Conservation (phyloP, 2,888 invertebrate genomes). For the Quadriops clusia region DNA sequence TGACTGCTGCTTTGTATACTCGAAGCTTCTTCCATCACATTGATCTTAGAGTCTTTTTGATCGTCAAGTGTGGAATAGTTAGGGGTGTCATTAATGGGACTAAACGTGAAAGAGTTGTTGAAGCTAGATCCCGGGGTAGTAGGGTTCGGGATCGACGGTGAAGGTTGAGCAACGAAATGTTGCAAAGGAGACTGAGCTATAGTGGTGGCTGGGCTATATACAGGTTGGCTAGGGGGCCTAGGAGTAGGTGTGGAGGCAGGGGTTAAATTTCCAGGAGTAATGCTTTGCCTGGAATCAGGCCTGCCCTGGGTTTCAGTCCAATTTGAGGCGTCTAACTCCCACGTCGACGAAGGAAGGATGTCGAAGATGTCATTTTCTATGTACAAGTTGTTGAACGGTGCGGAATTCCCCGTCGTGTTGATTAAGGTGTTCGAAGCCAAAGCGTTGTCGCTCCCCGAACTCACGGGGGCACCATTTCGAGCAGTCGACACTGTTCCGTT, state of each 20-base stretch:
- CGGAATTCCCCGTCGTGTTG: slow-evolving; percentile 14
- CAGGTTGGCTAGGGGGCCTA: slow-evolving; percentile 42
- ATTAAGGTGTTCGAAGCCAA: slow-evolving; percentile 24
- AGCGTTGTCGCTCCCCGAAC: slow-evolving; percentile 27
- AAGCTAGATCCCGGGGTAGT: slow-evolving; percentile 33
- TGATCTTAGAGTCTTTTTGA: slow-evolving; percentile 38
- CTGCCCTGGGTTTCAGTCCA: slow-evolving; percentile 33
- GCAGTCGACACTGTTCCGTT: slow-evolving; percentile 42
- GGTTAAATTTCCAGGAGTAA: slow-evolving; percentile 45
- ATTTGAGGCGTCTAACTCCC: slow-evolving; percentile 38
- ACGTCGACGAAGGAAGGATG: slow-evolving; percentile 51
- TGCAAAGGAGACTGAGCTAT: slow-evolving; percentile 36
- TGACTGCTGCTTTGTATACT: slow-evolving; percentile 30
- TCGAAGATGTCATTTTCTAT: slow-evolving; percentile 36
- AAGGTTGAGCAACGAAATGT: slow-evolving; percentile 42
- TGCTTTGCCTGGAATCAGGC: slow-evolving; percentile 53
- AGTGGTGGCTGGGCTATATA: slow-evolving; percentile 32
- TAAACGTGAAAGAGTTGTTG: slow-evolving; percentile 48
- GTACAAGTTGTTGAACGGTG: slow-evolving; percentile 21
- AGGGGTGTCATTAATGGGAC: slow-evolving; percentile 44
- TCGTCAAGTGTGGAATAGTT: slow-evolving; percentile 40
- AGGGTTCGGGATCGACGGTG: slow-evolving; percentile 36
- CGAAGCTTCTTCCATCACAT: slow-evolving; percentile 31
- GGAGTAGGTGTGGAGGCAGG: slow-evolving; percentile 54
- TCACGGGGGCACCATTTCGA: slow-evolving; percentile 22